phyloP scores from a whole-genome alignment of 2,888 invertebrate species.

The Lathronympha strigana region DNA sequence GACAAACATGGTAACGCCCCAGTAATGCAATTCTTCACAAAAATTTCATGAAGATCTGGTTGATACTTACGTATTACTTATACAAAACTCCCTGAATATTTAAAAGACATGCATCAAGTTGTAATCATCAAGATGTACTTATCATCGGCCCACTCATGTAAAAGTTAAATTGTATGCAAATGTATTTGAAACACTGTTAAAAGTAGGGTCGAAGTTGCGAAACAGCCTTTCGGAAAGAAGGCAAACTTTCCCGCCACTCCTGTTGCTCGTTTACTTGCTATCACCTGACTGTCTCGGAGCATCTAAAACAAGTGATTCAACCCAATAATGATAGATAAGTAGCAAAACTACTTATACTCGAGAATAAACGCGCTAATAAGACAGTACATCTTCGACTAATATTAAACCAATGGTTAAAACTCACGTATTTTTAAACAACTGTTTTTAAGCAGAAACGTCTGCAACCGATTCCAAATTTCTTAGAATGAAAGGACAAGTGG shows the following conservation, averaged over 20 bases:
- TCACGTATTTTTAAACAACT: too few relatives aligned
- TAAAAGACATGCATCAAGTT: background rate
- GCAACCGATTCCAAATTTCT: too few relatives aligned
- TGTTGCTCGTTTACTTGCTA: slow-evolving; percentile 47
- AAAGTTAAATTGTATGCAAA: slow-evolving; percentile 77
- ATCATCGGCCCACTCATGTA: slow-evolving; percentile 25
- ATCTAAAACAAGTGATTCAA: background rate
- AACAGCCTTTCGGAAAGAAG: slow-evolving; percentile 46
- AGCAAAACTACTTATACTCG: too few relatives aligned
- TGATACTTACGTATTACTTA: background rate
- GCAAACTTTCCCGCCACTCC: slow-evolving; percentile 55
- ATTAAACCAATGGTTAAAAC: too few relatives aligned
- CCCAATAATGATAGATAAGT: background rate
- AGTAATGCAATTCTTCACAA: too few relatives aligned
- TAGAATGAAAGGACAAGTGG: too few relatives aligned
- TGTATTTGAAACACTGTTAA: slow-evolving; percentile 59
- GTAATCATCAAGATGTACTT: slow-evolving; percentile 2
- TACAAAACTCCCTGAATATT: background rate
- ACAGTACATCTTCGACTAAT: too few relatives aligned
- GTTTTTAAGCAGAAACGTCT: too few relatives aligned
- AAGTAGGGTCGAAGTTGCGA: slow-evolving; percentile 50
- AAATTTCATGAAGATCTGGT: too few relatives aligned
- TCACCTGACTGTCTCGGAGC: slow-evolving; percentile 40
- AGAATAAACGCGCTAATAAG: too few relatives aligned
- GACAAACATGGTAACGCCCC: too few relatives aligned